Base-by-base conservation (phyloP, 1,140 invertebrate genomes). In the Diabrotica virgifera region DNA sequence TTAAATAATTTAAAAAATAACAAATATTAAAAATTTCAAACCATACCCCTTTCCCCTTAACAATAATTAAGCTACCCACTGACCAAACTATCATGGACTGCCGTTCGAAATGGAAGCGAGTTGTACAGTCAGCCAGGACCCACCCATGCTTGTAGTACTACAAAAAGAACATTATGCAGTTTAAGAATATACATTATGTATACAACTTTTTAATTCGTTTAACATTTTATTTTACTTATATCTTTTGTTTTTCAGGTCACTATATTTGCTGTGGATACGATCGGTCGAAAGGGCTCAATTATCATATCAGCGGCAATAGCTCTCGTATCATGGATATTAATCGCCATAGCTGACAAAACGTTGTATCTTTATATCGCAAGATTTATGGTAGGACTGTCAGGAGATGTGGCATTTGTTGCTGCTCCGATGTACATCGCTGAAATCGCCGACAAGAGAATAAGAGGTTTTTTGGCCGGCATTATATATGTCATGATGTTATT, bases 281-380 rank as follows among this genome's bases (percentile, higher is more conserved):
- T 86, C 40, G 90, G 90, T 4, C 76, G 90, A 4, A 89, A 87
- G 71, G 74, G 73, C 13, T 82, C 86, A 0, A 82, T 90, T 8
- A 74, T 88, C 6, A 54, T 85, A 1, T 78, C 86, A 0, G 78
- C 84, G 0, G 36, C 83, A 0, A 85, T 86, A 0, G 89, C 86
- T 69, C 65, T 87, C 0, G 0, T 85, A 2, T 86, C 87, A 5
- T 91, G 88, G 87, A 46, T 80, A 0, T 65, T 86, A 0, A 87
- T 90, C 24, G 74, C 82, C 5, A 71, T 82, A 38, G 78, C 83
- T 8, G 69, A 68, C 5, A 72, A 65, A 10, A 72, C 82, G 0
- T 75, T 75, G 72, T 67, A 82, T 53, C 67, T 85, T 51, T 85
- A 83, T 65, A 53, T 82, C 1, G 87, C 86, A 0, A 76, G 76